These are phyloP conservation scores for Enchytraeus crypticus DNA, from an alignment of 2,888 invertebrate species.

Conservation along the genomic window DNA sequence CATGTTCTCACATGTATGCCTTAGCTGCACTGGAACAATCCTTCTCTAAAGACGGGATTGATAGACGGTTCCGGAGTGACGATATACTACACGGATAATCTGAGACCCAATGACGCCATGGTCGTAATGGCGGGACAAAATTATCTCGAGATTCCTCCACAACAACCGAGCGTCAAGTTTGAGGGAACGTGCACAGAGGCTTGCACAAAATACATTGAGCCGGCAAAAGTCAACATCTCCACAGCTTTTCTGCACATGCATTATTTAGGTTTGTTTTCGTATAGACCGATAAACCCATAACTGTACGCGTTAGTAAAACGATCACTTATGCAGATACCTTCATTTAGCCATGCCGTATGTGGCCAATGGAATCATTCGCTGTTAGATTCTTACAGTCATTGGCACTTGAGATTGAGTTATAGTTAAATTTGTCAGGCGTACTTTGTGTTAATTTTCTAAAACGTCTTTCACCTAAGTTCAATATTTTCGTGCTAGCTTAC, in stretches of 20 bases:
- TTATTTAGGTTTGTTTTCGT: neutral
- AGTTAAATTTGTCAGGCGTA: no score
- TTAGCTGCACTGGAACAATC: slow-evolving; percentile 18
- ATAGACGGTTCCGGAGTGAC: slow-evolving; percentile 13
- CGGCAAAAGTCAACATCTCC: neutral
- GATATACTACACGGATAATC: slow-evolving; percentile 2
- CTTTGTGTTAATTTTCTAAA: no score
- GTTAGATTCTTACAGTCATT: no score
- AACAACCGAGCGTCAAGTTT: neutral
- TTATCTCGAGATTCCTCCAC: slow-evolving; percentile 2
- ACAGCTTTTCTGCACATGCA: slow-evolving; percentile 7
- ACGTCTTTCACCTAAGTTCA: no score
- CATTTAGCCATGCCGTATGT: no score
- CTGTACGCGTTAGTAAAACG: no score
- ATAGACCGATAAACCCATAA: no score
- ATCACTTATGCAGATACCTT: no score
- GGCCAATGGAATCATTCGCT: no score
- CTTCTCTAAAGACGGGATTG: neutral
- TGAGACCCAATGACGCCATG: slow-evolving; percentile 6
- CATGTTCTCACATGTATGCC: no score
- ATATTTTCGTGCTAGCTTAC: no score
- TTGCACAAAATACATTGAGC: neutral
- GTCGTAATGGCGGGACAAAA: neutral
- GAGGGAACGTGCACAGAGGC: neutral
- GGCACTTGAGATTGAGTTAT: no score